These are phyloP conservation scores for Elephantulus edwardii DNA, from an alignment of 2,113 vertebrate genomes.

Conservation along the genomic window DNA sequence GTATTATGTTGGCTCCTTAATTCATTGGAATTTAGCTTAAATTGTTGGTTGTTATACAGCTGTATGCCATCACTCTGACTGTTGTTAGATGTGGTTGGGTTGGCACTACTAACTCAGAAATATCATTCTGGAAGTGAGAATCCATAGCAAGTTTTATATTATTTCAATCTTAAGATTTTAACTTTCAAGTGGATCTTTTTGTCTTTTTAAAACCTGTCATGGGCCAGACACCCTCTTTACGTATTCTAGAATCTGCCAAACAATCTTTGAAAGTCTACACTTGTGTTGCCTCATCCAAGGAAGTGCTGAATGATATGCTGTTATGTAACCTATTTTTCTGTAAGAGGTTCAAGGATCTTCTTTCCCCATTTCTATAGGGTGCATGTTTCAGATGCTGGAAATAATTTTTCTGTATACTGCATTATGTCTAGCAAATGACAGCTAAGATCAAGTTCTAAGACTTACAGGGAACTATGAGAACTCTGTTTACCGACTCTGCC, in stretches of 20 bases:
- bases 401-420: too few relatives aligned
- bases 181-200: not conserved
- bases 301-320: not conserved
- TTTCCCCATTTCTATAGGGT: not conserved
- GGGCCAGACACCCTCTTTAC: not conserved
- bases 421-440: not conserved
- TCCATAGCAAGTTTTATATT: not conserved
- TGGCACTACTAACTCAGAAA: not conserved
- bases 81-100: too few relatives aligned
- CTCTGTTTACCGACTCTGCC: not conserved
- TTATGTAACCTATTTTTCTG: not conserved
- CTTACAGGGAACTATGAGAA: not conserved
- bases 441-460: not conserved
- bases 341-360: not conserved
- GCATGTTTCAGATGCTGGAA: not conserved
- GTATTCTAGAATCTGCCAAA: not conserved
- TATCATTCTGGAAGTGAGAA: not conserved
- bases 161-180: not conserved
- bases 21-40: constrained; percentile 17
- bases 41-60: not conserved
- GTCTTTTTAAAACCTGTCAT: not conserved
- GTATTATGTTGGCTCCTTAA: not conserved
- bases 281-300: not conserved
- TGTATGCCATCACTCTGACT: too few relatives aligned
- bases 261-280: not conserved